These are phyloP conservation scores for Drosophila cyrtoloma DNA, from an alignment of 2,888 invertebrate species.

Conservation along the genomic window DNA sequence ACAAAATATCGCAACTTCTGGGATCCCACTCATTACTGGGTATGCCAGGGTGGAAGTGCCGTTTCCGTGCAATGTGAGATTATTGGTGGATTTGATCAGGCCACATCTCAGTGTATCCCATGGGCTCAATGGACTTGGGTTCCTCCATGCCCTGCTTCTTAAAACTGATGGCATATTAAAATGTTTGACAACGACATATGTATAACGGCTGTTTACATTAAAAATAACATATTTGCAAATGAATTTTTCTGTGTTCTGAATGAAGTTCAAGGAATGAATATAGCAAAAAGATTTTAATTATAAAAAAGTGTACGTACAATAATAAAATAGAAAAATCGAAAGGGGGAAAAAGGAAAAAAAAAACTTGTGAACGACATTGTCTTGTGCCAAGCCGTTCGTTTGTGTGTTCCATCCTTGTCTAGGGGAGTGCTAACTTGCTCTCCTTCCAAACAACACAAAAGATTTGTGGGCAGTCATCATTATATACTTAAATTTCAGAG, in stretches of 20 bases:
- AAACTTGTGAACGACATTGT: slow-evolving; percentile 82
- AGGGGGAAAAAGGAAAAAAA: slow-evolving; percentile 64
- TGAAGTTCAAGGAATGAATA: neutral
- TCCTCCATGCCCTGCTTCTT: slow-evolving; percentile 11
- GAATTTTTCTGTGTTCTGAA: neutral
- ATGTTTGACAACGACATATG: neutral
- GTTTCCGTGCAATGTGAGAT: rapidly evolving
- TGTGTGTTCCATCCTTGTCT: slow-evolving; percentile 96
- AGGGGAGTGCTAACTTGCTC: slow-evolving; percentile 98
- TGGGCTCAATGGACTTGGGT: slow-evolving; percentile 42
- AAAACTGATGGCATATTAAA: neutral
- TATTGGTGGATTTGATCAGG: neutral
- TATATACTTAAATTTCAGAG: slow-evolving; percentile 23
- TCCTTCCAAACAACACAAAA: slow-evolving; percentile 97
- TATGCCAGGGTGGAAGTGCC: neutral
- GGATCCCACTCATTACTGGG: slow-evolving; percentile 61
- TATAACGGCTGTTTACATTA: neutral
- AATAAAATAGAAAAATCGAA: neutral
- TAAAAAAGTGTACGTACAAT: neutral
- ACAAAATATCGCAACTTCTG: slow-evolving; percentile 40
- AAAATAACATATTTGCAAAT: neutral
- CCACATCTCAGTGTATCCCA: neutral
- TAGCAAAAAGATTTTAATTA: neutral
- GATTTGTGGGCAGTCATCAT: rapidly evolving
- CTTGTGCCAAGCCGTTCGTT: slow-evolving; percentile 85